These are phyloP conservation scores for Cydia splendana DNA, from an alignment of 1,140 invertebrate species.

Conservation along the genomic window DNA sequence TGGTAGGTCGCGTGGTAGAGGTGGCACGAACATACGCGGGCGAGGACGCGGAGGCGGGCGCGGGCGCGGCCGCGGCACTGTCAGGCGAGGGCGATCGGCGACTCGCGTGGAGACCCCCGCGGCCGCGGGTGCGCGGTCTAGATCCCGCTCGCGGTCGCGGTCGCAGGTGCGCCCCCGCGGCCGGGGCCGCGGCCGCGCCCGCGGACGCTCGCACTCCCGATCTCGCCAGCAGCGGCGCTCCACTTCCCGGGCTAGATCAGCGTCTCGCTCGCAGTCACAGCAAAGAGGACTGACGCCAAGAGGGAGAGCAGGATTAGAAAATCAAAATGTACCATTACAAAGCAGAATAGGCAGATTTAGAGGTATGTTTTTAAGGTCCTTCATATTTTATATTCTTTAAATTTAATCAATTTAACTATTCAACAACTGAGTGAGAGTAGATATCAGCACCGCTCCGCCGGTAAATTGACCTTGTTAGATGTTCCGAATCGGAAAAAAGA, in stretches of 20 bases:
- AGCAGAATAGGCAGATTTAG: slow-evolving; percentile 52
- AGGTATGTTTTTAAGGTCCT: slow-evolving; percentile 42
- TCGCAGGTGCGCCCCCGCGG: slow-evolving; percentile 53
- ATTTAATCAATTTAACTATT: background rate
- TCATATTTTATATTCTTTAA: background rate
- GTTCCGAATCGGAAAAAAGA: too few relatives aligned
- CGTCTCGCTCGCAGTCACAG: slow-evolving; percentile 60
- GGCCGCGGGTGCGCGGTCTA: background rate
- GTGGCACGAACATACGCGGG: slow-evolving; percentile 44
- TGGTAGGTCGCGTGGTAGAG: slow-evolving; percentile 62
- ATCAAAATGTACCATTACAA: slow-evolving; percentile 57
- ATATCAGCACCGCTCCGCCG: too few relatives aligned
- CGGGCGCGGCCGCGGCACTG: background rate
- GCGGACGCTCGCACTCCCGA: slow-evolving; percentile 49
- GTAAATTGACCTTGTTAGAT: too few relatives aligned
- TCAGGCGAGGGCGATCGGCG: background rate
- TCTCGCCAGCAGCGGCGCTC: slow-evolving; percentile 58
- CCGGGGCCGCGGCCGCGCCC: slow-evolving; percentile 49
- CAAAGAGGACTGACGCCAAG: slow-evolving; percentile 63
- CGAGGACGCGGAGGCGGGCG: slow-evolving; percentile 32
- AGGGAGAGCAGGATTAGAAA: slow-evolving; percentile 66
- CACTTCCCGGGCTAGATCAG: slow-evolving; percentile 56
- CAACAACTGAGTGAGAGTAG: too few relatives aligned
- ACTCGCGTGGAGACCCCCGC: background rate
- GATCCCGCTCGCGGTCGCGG: slow-evolving; percentile 41